Percentiles rank a stretch among this genome's conserved stretches.
phyloP scores from a whole-genome alignment of 2,797 vertebrate genomes.

The Phrynocephalus vlangalii region DNA sequence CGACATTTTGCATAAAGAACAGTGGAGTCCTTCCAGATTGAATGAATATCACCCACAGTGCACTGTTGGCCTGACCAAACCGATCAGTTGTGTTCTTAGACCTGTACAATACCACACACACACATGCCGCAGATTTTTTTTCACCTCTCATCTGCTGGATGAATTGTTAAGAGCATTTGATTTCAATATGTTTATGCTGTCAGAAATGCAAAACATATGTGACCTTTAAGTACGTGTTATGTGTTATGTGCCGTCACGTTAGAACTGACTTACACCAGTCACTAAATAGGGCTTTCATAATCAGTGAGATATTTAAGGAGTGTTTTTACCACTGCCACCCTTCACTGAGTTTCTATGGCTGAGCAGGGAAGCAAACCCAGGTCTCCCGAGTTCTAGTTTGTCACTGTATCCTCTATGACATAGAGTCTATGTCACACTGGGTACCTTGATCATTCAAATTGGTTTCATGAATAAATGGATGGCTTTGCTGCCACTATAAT shows the following conservation, averaged over 20 bases:
- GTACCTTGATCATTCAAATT: no score
- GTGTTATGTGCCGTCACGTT: no score
- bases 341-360: no score
- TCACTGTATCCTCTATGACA: no score
- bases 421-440: no score
- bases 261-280: no score
- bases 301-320: no score
- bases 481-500: background rate
- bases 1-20: constrained; percentile 42
- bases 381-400: no score
- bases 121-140: background rate
- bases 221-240: background rate
- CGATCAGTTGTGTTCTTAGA: background rate
- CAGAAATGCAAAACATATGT: constrained; percentile 14
- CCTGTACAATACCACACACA: background rate
- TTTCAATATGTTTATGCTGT: background rate
- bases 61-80: background rate
- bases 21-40: constrained; percentile 35
- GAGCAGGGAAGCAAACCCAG: no score
- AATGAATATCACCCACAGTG: constrained; percentile 36
- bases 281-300: no score
- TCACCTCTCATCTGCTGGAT: background rate
- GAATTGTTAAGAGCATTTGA: background rate
- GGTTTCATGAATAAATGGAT: constrained; percentile 13
- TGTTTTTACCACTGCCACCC: no score